Evolutionary conservation across 2,888 invertebrate species (phyloP).

Genomic region (Ceriagrion tenellum): DNA sequence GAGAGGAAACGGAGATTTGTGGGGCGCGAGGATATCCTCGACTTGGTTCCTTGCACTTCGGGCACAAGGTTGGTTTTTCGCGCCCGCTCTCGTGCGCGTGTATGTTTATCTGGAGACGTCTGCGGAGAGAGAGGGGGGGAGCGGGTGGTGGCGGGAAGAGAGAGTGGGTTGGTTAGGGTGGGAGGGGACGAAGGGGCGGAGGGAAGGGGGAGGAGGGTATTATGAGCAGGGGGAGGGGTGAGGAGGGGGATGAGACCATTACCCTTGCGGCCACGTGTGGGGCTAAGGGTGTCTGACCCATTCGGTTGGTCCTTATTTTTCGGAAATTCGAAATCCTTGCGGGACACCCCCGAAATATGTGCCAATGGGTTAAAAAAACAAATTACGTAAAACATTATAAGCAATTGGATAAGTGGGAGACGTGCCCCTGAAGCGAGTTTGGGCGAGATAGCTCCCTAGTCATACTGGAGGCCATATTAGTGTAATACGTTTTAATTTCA

Average conservation of each 20-base stretch:
- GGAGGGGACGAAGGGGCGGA: too few species aligned
- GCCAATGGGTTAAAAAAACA: too few species aligned
- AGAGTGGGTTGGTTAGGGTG: too few species aligned
- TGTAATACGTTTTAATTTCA: too few species aligned
- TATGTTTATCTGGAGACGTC: neutral
- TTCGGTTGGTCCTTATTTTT: neutral
- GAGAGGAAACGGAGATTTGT: too few species aligned
- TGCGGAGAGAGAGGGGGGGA: neutral
- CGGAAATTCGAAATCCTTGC: too few species aligned
- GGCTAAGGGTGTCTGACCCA: neutral
- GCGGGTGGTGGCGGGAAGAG: neutral
- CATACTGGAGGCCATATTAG: too few species aligned
- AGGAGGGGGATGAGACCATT: neutral
- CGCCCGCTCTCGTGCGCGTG: neutral
- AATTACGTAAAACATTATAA: too few species aligned
- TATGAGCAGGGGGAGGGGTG: neutral
- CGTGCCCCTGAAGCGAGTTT: too few species aligned
- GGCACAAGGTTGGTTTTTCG: slow-evolving; percentile 49
- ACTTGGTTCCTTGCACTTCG: slow-evolving; percentile 63
- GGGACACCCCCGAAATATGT: too few species aligned
- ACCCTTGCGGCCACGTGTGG: neutral
- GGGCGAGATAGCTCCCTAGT: too few species aligned
- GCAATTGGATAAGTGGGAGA: too few species aligned
- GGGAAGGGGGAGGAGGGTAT: neutral
- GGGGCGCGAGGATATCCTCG: slow-evolving; percentile 64